Conservation (phyloP, 1,140 invertebrate species). For the Lerema accius region DNA sequence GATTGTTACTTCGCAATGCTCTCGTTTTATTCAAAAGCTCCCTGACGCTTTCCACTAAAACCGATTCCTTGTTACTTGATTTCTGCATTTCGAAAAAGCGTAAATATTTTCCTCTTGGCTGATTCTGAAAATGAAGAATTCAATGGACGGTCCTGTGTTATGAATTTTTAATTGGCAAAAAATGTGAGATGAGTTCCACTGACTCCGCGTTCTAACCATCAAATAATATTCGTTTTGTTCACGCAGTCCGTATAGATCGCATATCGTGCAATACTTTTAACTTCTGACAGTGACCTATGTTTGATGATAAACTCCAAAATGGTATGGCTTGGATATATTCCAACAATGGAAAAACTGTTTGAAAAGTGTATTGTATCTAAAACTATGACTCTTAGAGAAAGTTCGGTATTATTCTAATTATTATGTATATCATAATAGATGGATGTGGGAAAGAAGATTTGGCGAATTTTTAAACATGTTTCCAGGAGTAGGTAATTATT, state of each 20-base stretch:
- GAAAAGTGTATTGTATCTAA: conserved; percentile 46
- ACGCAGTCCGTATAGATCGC: conserved; percentile 38
- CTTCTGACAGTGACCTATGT: conserved; percentile 53
- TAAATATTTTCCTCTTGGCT: conserved; percentile 80
- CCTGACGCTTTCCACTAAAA: conserved; percentile 75
- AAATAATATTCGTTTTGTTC: conserved; percentile 41
- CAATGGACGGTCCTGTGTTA: conserved; percentile 62
- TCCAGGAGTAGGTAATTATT: too few species aligned
- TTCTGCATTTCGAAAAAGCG: conserved; percentile 81
- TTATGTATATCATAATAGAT: background rate
- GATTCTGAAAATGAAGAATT: conserved; percentile 74
- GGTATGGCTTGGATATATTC: conserved; percentile 55
- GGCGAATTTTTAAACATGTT: too few species aligned
- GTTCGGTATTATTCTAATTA: background rate
- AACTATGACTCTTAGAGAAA: conserved; percentile 13
- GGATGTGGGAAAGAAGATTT: too few species aligned
- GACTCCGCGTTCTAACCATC: conserved; percentile 27
- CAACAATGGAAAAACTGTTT: conserved; percentile 57
- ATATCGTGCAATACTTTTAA: conserved; percentile 48
- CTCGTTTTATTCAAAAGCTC: conserved; percentile 72
- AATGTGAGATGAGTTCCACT: conserved; percentile 33
- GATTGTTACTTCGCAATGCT: conserved; percentile 65
- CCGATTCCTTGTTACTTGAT: conserved; percentile 81
- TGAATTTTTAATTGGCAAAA: conserved; percentile 71
- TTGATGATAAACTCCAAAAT: conserved; percentile 56